A percentile compares a stretch with the other conserved stretches of the same genome.
Conservation (phyloP, 2,888 invertebrate genomes). For the Drosophila conformis region DNA sequence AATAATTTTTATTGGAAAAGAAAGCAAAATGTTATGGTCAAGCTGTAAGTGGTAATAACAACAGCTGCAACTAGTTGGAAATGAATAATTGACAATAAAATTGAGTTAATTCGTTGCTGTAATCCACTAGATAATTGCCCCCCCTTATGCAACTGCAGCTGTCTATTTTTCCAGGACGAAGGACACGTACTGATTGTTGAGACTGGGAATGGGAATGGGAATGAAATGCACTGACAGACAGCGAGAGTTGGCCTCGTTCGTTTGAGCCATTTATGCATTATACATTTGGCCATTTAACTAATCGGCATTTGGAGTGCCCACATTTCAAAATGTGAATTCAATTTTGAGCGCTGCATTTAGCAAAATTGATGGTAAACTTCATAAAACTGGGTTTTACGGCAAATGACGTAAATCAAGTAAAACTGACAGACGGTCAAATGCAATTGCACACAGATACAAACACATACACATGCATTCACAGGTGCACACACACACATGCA, state of each 20-base stretch:
- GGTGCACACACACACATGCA: constrained; percentile 21
- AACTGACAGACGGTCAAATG: constrained; percentile 42
- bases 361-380: constrained; percentile 16
- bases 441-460: constrained; percentile 32
- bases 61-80: constrained; percentile 5
- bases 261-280: constrained; percentile 24
- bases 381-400: constrained; percentile 49
- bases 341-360: constrained; percentile 34
- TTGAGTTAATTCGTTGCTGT: not conserved
- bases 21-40: not conserved
- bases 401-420: constrained; percentile 62
- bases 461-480: constrained; percentile 18
- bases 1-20: not conserved
- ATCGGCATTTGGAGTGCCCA: constrained; percentile 15
- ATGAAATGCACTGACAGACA: not conserved
- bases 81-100: not conserved
- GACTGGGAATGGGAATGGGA: not conserved
- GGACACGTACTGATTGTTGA: not conserved
- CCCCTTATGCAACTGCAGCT: constrained; percentile 2
- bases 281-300: constrained; percentile 17
- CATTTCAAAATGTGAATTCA: constrained; percentile 52
- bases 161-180: not conserved
- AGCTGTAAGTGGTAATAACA: not conserved
- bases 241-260: not conserved
- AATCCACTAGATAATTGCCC: constrained; percentile 2